Evolutionary conservation across 2,888 invertebrate species (phyloP).

Genomic region (Elysia crispata): DNA sequence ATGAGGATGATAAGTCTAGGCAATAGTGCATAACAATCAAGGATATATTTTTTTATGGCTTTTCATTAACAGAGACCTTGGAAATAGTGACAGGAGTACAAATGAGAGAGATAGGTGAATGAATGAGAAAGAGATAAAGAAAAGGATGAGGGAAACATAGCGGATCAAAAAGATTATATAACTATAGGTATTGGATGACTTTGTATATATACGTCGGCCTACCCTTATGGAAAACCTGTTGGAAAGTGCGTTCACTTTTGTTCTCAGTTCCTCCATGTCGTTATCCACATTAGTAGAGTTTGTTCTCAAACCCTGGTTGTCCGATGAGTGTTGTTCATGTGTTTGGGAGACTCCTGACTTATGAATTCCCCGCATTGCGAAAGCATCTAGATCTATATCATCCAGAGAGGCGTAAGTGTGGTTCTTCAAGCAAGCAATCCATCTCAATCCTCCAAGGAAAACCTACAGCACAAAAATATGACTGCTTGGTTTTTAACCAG

Average conservation of each 20-base stretch:
- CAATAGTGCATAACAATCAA: too few species aligned
- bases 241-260: slow-evolving; percentile 62
- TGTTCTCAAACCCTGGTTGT: slow-evolving; percentile 16
- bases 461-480: slow-evolving; percentile 54
- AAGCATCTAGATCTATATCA: slow-evolving; percentile 65
- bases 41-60: too few species aligned
- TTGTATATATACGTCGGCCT: not conserved
- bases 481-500: too few species aligned
- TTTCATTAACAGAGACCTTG: too few species aligned
- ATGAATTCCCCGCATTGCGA: slow-evolving; percentile 67
- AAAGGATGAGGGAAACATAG: too few species aligned
- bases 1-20: too few species aligned
- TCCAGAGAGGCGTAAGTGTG: slow-evolving; percentile 69
- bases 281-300: slow-evolving; percentile 59
- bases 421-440: slow-evolving; percentile 65
- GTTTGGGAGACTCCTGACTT: slow-evolving; percentile 50
- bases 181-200: not conserved
- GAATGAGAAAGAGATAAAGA: too few species aligned
- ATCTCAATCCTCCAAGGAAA: slow-evolving; percentile 65
- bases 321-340: slow-evolving; percentile 41
- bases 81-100: too few species aligned
- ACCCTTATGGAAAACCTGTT: slow-evolving; percentile 54
- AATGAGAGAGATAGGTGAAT: too few species aligned
- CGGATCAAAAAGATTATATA: too few species aligned
- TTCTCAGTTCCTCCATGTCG: slow-evolving; percentile 65